These are phyloP conservation scores for Drosophila arawakana DNA, from an alignment of 1,140 invertebrate genomes.

Conservation along the genomic window DNA sequence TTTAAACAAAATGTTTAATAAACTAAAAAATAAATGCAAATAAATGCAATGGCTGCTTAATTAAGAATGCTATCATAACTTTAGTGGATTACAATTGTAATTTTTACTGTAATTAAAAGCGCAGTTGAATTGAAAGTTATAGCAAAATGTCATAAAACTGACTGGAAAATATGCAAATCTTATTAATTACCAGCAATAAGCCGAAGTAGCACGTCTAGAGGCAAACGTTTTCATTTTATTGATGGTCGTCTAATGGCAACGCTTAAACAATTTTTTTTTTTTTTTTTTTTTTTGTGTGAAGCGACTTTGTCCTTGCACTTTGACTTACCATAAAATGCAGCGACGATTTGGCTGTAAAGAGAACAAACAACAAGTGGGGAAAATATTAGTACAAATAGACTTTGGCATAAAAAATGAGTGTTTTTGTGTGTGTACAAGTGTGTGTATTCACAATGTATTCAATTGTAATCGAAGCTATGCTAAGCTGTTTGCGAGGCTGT, in stretches of 20 bases:
- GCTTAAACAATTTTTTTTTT: neutral
- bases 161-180: constrained; percentile 14
- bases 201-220: constrained; percentile 1
- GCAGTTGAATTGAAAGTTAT: neutral
- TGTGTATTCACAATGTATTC: constrained; percentile 15
- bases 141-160: neutral
- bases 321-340: constrained; percentile 75
- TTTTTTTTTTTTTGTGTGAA: too few relatives aligned
- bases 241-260: constrained; percentile 5
- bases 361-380: constrained; percentile 26
- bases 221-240: neutral
- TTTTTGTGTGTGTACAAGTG: neutral
- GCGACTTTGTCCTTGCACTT: constrained; percentile 37
- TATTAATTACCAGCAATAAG: constrained; percentile 6
- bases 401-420: constrained; percentile 6
- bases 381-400: constrained; percentile 3
- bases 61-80: neutral
- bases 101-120: neutral
- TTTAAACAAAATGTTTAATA: neutral
- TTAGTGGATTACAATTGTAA: neutral
- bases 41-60: constrained; percentile 2
- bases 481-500: constrained; percentile 31
- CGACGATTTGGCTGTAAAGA: constrained; percentile 35
- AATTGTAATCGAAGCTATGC: constrained; percentile 31
- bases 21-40: constrained; percentile 7